These are phyloP conservation scores for Linyphia triangularis DNA, from an alignment of 2,888 invertebrate species.

Conservation along the genomic window DNA sequence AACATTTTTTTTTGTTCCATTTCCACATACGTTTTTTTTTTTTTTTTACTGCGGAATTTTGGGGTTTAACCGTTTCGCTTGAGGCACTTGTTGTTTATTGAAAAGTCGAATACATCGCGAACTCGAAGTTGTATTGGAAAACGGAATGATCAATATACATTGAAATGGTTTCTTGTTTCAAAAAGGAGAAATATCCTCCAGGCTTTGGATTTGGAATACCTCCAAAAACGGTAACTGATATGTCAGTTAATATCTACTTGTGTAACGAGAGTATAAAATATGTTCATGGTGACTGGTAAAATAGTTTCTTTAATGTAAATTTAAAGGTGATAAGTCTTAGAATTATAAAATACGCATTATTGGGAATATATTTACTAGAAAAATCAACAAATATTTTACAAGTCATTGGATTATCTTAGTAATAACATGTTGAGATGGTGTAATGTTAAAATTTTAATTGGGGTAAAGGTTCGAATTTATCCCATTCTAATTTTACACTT, in stretches of 20 bases:
- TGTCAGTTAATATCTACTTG: not conserved
- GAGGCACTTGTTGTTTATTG: conserved; percentile 46
- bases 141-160: not conserved
- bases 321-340: too few species aligned
- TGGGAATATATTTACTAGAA: too few species aligned
- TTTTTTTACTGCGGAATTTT: conserved; percentile 15
- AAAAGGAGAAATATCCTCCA: not conserved
- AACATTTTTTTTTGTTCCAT: not conserved
- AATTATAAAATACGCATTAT: too few species aligned
- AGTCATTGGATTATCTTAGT: too few species aligned
- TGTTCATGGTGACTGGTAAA: too few species aligned
- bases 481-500: too few species aligned
- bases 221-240: not conserved
- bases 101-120: not conserved
- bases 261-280: too few species aligned
- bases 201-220: not conserved
- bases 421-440: too few species aligned
- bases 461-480: too few species aligned
- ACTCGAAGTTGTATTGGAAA: not conserved
- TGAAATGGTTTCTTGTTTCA: not conserved
- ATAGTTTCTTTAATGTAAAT: too few species aligned
- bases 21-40: not conserved
- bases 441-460: too few species aligned
- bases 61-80: conserved; percentile 31
- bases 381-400: too few species aligned